These are phyloP conservation scores for Notamacropus eugenii DNA, from an alignment of 2,797 vertebrate genomes.

Conservation along the genomic window DNA sequence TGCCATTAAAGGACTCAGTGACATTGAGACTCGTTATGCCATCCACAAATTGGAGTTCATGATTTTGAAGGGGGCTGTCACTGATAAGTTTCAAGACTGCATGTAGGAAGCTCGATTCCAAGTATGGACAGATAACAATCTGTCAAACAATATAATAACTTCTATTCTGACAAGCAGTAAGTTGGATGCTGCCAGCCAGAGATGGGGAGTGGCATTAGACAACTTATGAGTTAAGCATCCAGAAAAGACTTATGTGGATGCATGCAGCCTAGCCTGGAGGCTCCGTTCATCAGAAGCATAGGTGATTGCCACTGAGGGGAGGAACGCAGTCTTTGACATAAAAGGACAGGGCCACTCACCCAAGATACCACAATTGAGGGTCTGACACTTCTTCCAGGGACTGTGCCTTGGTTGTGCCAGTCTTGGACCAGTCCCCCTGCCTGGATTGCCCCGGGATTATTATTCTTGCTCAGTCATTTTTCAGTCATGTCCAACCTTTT, in stretches of 20 bases:
- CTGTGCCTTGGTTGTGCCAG: not conserved
- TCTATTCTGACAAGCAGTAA: constrained; percentile 2
- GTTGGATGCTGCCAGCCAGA: not conserved
- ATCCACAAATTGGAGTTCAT: constrained; percentile 3
- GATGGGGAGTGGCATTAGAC: not conserved
- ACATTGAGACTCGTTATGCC: not conserved
- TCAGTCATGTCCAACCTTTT: not conserved
- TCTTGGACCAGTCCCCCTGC: not conserved
- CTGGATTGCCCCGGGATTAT: not conserved
- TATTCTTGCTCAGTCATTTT: not conserved
- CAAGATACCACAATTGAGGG: not conserved
- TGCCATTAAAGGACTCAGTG: not conserved
- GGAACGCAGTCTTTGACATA: not conserved
- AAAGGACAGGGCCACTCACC: not conserved
- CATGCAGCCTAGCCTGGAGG: not conserved
- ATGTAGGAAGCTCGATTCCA: not conserved
- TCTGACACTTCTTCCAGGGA: not conserved
- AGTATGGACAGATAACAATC: constrained; percentile 1
- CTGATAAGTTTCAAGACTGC: not conserved
- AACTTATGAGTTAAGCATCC: not conserved
- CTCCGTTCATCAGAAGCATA: not conserved
- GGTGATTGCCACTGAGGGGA: not conserved
- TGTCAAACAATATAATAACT: constrained; percentile 2
- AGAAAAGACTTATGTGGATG: not conserved
- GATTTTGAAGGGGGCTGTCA: not conserved